Percentiles rank a stretch among this genome's conserved stretches.
Evolutionary conservation across 2,113 vertebrate species (phyloP).

Genomic region (Pseudopodoces humilis): DNA sequence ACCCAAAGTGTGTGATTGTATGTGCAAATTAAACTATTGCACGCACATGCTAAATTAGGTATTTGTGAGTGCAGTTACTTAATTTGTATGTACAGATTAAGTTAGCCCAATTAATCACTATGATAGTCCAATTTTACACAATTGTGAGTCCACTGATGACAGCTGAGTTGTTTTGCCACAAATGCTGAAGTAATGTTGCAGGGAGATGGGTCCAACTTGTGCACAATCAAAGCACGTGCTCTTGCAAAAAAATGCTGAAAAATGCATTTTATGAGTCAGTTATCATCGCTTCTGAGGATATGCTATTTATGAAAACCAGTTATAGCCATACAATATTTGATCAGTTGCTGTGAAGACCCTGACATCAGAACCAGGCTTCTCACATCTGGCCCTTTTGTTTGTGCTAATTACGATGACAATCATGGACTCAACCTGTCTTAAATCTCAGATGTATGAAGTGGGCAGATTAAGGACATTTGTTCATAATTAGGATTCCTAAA

Average conservation of each 20-base stretch:
- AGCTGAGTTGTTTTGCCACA: background rate
- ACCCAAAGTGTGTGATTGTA: background rate
- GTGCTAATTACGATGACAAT: conserved; percentile 4
- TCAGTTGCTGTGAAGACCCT: background rate
- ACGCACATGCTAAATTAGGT: background rate
- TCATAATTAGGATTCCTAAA: conserved; percentile 39
- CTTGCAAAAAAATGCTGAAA: background rate
- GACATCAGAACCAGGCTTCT: background rate
- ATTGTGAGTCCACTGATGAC: background rate
- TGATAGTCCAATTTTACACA: conserved; percentile 32
- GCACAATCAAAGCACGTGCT: background rate
- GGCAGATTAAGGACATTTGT: conserved; percentile 46
- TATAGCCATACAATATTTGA: background rate
- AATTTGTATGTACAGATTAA: conserved; percentile 47
- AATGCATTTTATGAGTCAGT: background rate
- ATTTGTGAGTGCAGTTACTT: conserved; percentile 3
- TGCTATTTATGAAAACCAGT: background rate
- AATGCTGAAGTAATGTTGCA: background rate
- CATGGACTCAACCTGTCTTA: conserved; percentile 16
- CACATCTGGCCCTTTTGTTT: conserved; percentile 47
- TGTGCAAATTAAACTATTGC: conserved; percentile 26
- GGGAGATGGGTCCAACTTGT: background rate
- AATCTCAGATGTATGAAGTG: conserved; percentile 2
- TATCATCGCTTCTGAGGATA: background rate
- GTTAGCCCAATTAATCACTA: conserved; percentile 33